Evolutionary conservation across 2,113 vertebrate genomes (phyloP).

Genomic region (Grus americana): DNA sequence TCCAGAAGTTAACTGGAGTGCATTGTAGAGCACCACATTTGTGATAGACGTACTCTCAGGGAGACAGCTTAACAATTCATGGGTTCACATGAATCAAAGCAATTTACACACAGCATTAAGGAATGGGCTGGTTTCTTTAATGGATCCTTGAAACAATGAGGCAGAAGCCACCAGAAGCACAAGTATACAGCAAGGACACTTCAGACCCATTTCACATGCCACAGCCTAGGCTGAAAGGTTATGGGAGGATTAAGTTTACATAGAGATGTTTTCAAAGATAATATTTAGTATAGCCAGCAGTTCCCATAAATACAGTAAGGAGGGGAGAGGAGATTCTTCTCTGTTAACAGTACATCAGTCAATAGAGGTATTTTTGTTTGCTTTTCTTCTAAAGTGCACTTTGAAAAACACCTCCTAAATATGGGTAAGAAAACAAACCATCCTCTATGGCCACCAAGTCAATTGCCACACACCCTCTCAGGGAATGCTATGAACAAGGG

Average conservation of each 20-base stretch:
- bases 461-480: background rate
- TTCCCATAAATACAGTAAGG: background rate
- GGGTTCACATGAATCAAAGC: background rate
- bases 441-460: background rate
- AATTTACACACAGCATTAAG: background rate
- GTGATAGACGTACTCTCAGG: background rate
- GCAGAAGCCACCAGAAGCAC: background rate
- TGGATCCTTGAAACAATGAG: background rate
- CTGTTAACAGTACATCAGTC: background rate
- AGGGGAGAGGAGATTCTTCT: background rate
- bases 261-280: conserved; percentile 23
- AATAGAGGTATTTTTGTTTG: background rate
- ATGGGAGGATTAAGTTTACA: background rate
- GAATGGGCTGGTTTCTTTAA: background rate
- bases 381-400: background rate
- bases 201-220: background rate
- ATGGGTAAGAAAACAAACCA: background rate
- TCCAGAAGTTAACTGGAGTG: background rate
- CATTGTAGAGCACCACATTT: background rate
- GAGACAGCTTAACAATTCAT: background rate
- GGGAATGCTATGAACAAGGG: background rate
- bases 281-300: background rate
- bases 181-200: background rate
- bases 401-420: background rate
- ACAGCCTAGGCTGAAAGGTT: background rate